phyloP scores from a whole-genome alignment of 2,888 invertebrate species.

The Thecocarcelia acutangulata region DNA sequence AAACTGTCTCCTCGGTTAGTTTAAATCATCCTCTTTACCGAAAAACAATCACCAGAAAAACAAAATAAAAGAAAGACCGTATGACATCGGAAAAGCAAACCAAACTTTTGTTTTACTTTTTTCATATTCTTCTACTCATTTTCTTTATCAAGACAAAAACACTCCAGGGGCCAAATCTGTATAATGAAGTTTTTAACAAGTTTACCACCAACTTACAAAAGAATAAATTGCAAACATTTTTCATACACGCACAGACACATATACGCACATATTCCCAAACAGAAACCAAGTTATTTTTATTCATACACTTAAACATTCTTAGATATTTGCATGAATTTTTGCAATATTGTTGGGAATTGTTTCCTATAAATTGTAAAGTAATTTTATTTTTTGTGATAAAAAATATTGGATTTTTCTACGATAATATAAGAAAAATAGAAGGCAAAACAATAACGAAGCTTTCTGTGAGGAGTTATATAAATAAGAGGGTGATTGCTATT shows the following conservation, averaged over 20 bases:
- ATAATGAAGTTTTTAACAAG: constrained; percentile 66
- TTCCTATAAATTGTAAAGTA: constrained; percentile 9
- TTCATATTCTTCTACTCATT: neutral
- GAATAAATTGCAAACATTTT: constrained; percentile 55
- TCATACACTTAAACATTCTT: neutral
- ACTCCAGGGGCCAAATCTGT: constrained; percentile 59
- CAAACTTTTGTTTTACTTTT: constrained; percentile 27
- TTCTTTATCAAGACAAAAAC: constrained; percentile 52
- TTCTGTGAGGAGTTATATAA: neutral
- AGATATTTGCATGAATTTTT: constrained; percentile 11
- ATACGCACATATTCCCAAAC: neutral
- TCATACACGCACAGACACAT: neutral
- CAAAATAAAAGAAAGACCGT: neutral
- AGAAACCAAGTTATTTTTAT: neutral
- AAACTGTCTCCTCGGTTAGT: constrained; percentile 5
- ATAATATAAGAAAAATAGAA: neutral
- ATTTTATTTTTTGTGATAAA: constrained; percentile 5
- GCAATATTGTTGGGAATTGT: constrained; percentile 32
- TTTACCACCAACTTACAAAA: constrained; percentile 59
- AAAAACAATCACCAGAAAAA: neutral
- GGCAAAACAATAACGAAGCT: neutral
- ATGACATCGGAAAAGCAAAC: constrained; percentile 36
- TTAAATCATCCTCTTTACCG: neutral
- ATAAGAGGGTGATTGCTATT: neutral
- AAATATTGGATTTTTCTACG: neutral